Conservation (phyloP, 2,888 invertebrate genomes). For the Drosophila falleni region DNA sequence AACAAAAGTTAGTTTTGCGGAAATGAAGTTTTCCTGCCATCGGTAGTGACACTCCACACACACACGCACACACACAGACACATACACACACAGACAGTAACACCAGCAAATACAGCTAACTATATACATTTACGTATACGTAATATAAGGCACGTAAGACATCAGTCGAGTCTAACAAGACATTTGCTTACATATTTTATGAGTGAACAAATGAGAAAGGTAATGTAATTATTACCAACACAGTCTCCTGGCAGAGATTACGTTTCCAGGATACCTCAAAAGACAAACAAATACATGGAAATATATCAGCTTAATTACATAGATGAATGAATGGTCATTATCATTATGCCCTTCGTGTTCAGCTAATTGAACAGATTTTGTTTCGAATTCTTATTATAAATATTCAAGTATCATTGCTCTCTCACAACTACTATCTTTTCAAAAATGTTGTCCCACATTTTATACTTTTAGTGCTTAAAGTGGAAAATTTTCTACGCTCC, state of each 20-base stretch:
- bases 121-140: conserved; percentile 10
- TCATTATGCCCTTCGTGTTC: background rate
- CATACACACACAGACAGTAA: background rate
- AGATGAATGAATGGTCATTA: conserved; percentile 12
- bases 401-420: conserved; percentile 15
- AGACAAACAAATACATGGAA: conserved; percentile 13
- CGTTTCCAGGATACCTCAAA: conserved; percentile 21
- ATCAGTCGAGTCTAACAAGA: conserved; percentile 55
- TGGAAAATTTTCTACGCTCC: conserved; percentile 8
- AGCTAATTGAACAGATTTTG: conserved; percentile 20
- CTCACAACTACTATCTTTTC: background rate
- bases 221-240: conserved; percentile 73
- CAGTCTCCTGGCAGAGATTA: conserved; percentile 20
- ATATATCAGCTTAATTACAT: conserved; percentile 15
- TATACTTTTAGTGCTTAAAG: background rate
- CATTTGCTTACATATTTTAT: conserved; percentile 69
- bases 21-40: conserved; percentile 77
- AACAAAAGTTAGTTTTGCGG: conserved; percentile 81
- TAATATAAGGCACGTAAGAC: conserved; percentile 40
- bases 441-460: background rate
- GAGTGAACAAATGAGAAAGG: conserved; percentile 52
- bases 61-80: conserved; percentile 9
- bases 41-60: conserved; percentile 62
- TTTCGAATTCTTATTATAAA: conserved; percentile 13
- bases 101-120: conserved; percentile 4